These are phyloP conservation scores for Tenthredo notha DNA, from an alignment of 2,888 invertebrate genomes.

Conservation along the genomic window DNA sequence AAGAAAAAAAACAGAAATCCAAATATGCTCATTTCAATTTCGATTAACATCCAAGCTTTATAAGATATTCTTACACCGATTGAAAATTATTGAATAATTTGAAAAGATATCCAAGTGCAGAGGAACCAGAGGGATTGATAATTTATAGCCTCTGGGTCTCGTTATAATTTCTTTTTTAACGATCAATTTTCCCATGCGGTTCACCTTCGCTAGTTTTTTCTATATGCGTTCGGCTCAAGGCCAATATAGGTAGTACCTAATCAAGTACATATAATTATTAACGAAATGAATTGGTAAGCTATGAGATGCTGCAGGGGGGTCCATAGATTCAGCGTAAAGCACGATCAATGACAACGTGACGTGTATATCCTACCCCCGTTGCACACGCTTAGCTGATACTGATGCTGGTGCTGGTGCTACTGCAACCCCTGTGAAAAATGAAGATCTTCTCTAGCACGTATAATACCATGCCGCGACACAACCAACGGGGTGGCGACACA, in stretches of 20 bases:
- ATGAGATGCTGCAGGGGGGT: background rate
- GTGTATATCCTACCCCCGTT: background rate
- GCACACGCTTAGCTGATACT: slow-evolving; percentile 1
- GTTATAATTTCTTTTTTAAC: background rate
- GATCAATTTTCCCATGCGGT: slow-evolving; percentile 19
- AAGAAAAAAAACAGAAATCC: background rate
- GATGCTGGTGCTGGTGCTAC: background rate
- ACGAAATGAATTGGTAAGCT: slow-evolving; percentile 23
- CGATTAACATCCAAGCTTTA: background rate
- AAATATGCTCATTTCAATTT: background rate
- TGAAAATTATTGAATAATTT: background rate
- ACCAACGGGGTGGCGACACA: slow-evolving; percentile 74
- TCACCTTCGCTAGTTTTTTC: background rate
- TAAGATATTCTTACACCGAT: background rate
- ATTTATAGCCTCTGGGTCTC: no score
- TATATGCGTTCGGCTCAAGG: background rate
- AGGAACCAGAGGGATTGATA: no score
- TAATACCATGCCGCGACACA: slow-evolving; percentile 34
- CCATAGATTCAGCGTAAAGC: background rate
- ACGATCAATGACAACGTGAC: slow-evolving; percentile 30
- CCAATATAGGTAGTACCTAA: background rate
- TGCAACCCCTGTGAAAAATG: slow-evolving; percentile 22
- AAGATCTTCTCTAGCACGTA: slow-evolving; percentile 14
- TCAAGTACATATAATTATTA: slow-evolving; percentile 18
- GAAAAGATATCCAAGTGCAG: background rate